These are phyloP conservation scores for Hypomecis atomaria DNA, from an alignment of 2,888 invertebrate genomes.

Conservation along the genomic window DNA sequence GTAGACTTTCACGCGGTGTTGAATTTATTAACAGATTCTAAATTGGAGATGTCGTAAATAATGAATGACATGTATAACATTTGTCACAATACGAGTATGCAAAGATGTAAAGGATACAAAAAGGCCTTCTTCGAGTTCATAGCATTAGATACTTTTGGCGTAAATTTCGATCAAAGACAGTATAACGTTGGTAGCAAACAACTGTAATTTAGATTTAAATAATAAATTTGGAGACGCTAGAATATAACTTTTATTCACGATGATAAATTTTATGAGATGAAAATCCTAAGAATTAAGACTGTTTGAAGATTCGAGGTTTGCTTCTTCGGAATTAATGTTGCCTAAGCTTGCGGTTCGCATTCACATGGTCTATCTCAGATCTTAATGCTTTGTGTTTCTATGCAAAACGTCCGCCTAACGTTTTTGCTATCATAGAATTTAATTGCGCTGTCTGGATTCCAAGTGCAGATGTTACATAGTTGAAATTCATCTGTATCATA, in stretches of 20 bases:
- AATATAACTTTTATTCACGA: conserved; percentile 11
- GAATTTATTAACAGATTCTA: background rate
- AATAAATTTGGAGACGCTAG: conserved; percentile 3
- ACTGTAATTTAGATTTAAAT: conserved; percentile 7
- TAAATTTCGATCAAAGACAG: background rate
- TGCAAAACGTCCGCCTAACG: conserved; percentile 18
- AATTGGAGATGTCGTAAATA: background rate
- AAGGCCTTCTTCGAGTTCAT: background rate
- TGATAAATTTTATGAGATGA: conserved; percentile 31
- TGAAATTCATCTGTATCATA: conserved; percentile 5
- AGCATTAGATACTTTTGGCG: background rate
- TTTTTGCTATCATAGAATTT: conserved; percentile 22
- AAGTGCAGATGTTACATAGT: conserved; percentile 14
- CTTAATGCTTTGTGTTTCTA: conserved; percentile 24
- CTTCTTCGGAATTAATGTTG: conserved; percentile 25
- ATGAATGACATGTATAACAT: background rate
- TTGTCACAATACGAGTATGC: background rate
- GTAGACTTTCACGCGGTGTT: conserved; percentile 7
- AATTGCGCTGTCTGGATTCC: conserved; percentile 10
- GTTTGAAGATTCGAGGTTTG: conserved; percentile 29
- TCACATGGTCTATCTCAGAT: conserved; percentile 25
- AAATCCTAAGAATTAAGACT: conserved; percentile 33
- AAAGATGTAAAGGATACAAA: background rate
- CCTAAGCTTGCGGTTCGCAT: conserved; percentile 27
- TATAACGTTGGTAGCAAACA: background rate